Base-by-base conservation (phyloP, 23 tunicate species). In the Phallusia fumigata region DNA sequence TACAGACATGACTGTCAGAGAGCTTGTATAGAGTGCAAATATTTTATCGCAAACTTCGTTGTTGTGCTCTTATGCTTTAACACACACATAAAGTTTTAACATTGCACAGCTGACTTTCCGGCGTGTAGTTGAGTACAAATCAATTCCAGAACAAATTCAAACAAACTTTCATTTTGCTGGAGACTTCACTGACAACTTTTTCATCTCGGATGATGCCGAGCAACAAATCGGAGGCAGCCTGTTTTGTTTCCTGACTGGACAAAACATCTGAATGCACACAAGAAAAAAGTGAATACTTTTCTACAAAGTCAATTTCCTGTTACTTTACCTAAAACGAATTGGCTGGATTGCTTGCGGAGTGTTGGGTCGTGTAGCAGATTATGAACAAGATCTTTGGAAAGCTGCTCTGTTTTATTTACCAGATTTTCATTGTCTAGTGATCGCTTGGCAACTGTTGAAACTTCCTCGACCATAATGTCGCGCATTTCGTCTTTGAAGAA, bases 361-460 rank as follows among this genome's bases (percentile, higher is more conserved):
- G 76, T 76, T 0, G 31, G 74, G 51, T 90, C 95, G 69, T 90
- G 90, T 36, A 90, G 84, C 28, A 90, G 58, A 65, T 76, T 78
- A 33, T 75, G 73, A 22, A 90, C 44, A 35, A 90, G 76, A 35
- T 81, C 84, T 77, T 86, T 90, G 2, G 90, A 78, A 11, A 83
- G 83, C 73, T 82, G 84, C 40, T 75, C 90, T 44, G 95, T 90
- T 28, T 83, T 86, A 19, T 22, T 82, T 65, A 82, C 32, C 0
- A 90, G 45, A 22, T 82, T 50, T 31, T 86, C 86, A 86, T 90
- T 90, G 47, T 81, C 90, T 19, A 90, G 80, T 12, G 90, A 86
- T 36, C 76, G 73, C 69, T 83, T 90, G 30, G 95, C 95, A 24
- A 90, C 95, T 16, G 81, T 65, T 15, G 95, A 85, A 36, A 90